phyloP scores from a whole-genome alignment of 1,140 invertebrate genomes.

The Bombus breviceps region DNA sequence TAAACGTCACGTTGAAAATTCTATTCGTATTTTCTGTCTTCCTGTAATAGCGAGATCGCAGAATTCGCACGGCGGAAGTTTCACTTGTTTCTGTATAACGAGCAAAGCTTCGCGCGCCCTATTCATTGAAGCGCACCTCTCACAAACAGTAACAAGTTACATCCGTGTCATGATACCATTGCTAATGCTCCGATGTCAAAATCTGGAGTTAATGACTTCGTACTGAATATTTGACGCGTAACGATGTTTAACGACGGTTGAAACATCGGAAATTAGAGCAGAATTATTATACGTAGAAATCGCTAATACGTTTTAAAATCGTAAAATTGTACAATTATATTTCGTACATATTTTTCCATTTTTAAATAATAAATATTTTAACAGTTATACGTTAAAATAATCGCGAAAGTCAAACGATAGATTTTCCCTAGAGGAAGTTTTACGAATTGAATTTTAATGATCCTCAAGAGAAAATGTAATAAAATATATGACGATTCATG shows the following conservation, averaged over 20 bases:
- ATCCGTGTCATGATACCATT: conserved; percentile 4
- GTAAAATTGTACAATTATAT: too few species aligned
- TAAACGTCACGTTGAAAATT: conserved; percentile 46
- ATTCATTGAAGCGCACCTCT: not conserved
- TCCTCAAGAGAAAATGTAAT: too few species aligned
- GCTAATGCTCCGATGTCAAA: not conserved
- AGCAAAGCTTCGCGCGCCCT: not conserved
- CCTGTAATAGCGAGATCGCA: conserved; percentile 3
- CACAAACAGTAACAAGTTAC: not conserved
- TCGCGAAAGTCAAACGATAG: too few species aligned
- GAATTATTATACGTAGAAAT: not conserved
- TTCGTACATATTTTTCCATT: too few species aligned
- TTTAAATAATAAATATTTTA: too few species aligned
- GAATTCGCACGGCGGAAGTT: conserved; percentile 21
- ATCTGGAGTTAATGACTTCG: not conserved
- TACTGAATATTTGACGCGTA: too few species aligned
- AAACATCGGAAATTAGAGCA: not conserved
- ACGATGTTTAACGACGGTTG: not conserved
- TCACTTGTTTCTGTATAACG: conserved; percentile 31
- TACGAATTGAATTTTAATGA: not conserved
- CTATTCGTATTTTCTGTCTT: conserved; percentile 29
- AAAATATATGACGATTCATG: too few species aligned
- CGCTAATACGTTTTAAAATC: too few species aligned
- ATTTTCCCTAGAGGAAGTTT: not conserved
- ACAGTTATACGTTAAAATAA: too few species aligned